These are phyloP conservation scores for Proales similis DNA, from an alignment of 1,140 invertebrate species.

Conservation along the genomic window DNA sequence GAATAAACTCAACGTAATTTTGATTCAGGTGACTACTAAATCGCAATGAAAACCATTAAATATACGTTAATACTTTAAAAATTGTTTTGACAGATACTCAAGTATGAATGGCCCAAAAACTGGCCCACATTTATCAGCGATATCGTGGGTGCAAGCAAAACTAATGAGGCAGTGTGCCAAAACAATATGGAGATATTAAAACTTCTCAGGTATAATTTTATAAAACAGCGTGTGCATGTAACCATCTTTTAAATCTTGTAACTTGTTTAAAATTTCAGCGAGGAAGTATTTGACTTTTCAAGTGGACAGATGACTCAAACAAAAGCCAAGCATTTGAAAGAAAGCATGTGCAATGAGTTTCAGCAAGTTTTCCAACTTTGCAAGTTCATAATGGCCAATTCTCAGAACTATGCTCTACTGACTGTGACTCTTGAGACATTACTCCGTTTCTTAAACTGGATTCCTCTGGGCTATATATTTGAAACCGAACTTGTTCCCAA, in stretches of 20 bases:
- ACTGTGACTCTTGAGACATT: conserved; percentile 84
- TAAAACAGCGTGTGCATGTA: not conserved
- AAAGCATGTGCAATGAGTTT: conserved; percentile 99
- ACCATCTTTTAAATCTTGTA: not conserved
- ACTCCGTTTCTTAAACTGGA: conserved; percentile 95
- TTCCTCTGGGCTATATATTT: conserved; percentile 97
- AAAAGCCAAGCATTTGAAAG: conserved; percentile 97
- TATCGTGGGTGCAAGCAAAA: conserved; percentile 96
- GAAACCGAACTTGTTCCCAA: conserved; percentile 93
- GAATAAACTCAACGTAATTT: conserved; percentile 96
- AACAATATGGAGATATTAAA: conserved; percentile 99
- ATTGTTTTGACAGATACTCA: conserved; percentile 63
- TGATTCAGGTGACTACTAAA: conserved; percentile 61
- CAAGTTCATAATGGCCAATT: conserved; percentile 64
- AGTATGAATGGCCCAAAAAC: conserved; percentile 98
- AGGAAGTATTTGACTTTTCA: conserved; percentile 98
- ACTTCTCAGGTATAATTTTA: conserved; percentile 59
- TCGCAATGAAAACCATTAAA: not conserved
- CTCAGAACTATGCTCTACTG: conserved; percentile 25
- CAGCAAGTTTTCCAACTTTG: conserved; percentile 94
- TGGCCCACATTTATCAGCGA: conserved; percentile 98
- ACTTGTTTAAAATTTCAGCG: conserved; percentile 58
- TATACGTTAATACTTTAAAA: conserved; percentile 31
- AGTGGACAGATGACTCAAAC: conserved; percentile 94
- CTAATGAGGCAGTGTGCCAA: conserved; percentile 95